Percentiles rank a stretch among this genome's conserved stretches.
Evolutionary conservation across 1,140 invertebrate species (phyloP).

Genomic region (Panulirus ornatus): DNA sequence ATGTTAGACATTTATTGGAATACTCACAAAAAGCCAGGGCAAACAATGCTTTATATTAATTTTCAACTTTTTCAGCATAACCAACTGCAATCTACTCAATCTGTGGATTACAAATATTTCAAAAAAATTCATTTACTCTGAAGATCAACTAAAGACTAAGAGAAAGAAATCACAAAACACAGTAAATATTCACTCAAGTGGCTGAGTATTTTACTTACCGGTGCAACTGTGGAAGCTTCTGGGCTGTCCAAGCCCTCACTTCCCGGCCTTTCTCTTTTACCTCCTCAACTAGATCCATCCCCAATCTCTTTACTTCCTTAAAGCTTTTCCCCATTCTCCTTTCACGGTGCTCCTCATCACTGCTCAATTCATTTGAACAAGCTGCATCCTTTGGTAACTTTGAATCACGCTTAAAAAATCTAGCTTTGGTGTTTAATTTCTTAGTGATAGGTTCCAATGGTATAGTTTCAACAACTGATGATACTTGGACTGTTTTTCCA

Average conservation of each 20-base stretch:
- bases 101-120: too few species aligned
- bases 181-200: too few species aligned
- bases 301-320: conserved; percentile 57
- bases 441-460: not conserved
- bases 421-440: not conserved
- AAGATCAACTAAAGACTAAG: too few species aligned
- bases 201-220: conserved; percentile 38
- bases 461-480: not conserved
- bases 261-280: conserved; percentile 75
- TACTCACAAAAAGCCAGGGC: too few species aligned
- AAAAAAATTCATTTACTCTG: too few species aligned
- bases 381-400: not conserved
- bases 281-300: conserved; percentile 75
- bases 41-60: too few species aligned
- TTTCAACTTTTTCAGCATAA: too few species aligned
- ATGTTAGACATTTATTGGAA: too few species aligned
- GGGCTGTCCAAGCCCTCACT: conserved; percentile 68
- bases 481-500: not conserved
- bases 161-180: too few species aligned
- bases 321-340: conserved; percentile 53
- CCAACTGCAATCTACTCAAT: too few species aligned
- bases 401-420: not conserved
- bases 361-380: not conserved
- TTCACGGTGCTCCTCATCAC: conserved; percentile 44
- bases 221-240: conserved; percentile 58